phyloP scores from a whole-genome alignment of 2,113 vertebrate species.

The Laterallus jamaicensis region DNA sequence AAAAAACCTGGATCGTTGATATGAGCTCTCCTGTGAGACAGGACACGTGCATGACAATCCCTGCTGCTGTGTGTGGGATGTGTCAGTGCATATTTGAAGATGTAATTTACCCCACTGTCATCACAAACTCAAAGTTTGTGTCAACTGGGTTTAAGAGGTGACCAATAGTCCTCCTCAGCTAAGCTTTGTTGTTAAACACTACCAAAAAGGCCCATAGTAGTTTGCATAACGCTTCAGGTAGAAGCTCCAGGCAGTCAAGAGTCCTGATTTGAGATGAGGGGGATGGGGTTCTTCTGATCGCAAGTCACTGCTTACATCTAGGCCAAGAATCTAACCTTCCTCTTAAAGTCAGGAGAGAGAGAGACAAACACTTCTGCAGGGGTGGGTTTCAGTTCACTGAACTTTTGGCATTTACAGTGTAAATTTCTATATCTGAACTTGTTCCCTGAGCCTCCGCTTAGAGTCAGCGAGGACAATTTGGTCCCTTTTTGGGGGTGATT shows the following conservation, averaged over 20 bases:
- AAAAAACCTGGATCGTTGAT: neutral
- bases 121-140: neutral
- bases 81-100: neutral
- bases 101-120: neutral
- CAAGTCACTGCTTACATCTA: neutral
- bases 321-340: neutral
- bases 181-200: neutral
- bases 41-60: neutral
- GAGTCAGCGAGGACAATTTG: neutral
- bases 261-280: neutral
- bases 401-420: constrained; percentile 15
- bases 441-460: neutral
- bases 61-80: neutral
- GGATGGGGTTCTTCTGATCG: neutral
- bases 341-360: neutral
- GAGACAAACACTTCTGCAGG: neutral
- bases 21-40: accelerated
- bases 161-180: neutral
- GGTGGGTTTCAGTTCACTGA: neutral
- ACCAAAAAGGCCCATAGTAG: neutral
- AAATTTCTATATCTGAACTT: constrained; percentile 11
- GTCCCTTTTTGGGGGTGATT: neutral
- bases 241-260: neutral
- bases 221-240: neutral
- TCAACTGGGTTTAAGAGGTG: neutral